phyloP scores from a whole-genome alignment of 2,113 vertebrate genomes.

The Epinephelus fuscoguttatus region DNA sequence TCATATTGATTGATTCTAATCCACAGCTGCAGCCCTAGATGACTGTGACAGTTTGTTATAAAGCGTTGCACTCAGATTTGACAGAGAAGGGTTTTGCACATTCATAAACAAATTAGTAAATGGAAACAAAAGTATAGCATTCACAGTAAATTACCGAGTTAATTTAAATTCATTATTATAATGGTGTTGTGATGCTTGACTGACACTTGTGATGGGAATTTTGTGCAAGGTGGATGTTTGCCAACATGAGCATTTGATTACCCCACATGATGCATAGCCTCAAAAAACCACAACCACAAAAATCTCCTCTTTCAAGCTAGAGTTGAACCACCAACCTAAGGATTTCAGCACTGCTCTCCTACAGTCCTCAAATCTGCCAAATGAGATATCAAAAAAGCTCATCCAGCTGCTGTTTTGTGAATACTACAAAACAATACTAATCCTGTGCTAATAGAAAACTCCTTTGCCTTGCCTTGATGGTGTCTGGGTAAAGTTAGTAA shows the following conservation, averaged over 20 bases:
- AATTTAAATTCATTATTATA: neutral
- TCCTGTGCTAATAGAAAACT: neutral
- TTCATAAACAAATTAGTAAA: neutral
- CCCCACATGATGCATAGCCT: no score
- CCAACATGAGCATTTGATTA: neutral
- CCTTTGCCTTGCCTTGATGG: neutral
- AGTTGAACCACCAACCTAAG: slow-evolving; percentile 21
- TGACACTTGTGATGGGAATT: neutral
- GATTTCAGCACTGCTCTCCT: slow-evolving; percentile 41
- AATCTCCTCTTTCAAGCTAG: neutral
- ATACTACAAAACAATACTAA: neutral
- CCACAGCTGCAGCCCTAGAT: slow-evolving; percentile 43
- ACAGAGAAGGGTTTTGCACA: neutral
- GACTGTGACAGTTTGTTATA: slow-evolving; percentile 2
- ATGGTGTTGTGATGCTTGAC: neutral
- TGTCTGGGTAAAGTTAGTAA: neutral
- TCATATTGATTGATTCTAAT: slow-evolving; percentile 33
- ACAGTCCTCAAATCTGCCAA: slow-evolving; percentile 90
- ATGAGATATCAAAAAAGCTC: slow-evolving; percentile 87
- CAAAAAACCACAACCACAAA: neutral
- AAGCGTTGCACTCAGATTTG: neutral
- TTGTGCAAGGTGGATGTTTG: neutral
- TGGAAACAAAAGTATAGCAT: neutral
- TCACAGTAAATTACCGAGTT: neutral
- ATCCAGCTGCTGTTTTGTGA: neutral